A percentile compares a stretch with the other conserved stretches of the same genome.
Conservation (phyloP, 2,888 invertebrate genomes). For the Sisyra terminalis region DNA sequence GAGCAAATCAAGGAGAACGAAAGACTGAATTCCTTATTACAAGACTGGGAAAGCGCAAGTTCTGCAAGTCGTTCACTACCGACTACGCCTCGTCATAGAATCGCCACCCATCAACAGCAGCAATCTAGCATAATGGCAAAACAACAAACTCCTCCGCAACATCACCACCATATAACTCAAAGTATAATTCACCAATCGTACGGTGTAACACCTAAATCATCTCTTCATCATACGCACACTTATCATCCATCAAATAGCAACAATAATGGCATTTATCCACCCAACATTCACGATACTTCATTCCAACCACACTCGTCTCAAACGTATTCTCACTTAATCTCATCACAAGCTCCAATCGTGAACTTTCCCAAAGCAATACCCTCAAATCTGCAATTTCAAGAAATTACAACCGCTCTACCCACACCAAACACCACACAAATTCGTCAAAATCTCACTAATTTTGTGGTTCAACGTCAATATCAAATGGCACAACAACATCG, state of each 20-base stretch:
- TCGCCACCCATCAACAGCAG: slow-evolving; percentile 8
- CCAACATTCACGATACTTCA: slow-evolving; percentile 10
- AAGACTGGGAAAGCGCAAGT: slow-evolving; percentile 63
- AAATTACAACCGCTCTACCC: not conserved
- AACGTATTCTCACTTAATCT: slow-evolving; percentile 7
- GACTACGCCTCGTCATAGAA: slow-evolving; percentile 31
- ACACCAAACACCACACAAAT: slow-evolving; percentile 1
- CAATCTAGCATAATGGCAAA: not conserved
- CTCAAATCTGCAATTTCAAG: slow-evolving; percentile 22
- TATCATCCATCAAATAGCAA: not conserved
- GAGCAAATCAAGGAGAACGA: slow-evolving; percentile 53
- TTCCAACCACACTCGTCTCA: slow-evolving; percentile 10
- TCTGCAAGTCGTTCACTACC: slow-evolving; percentile 35
- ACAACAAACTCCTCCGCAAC: slow-evolving; percentile 8
- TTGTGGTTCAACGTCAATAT: slow-evolving; percentile 1
- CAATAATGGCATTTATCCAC: slow-evolving; percentile 13
- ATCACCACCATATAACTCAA: slow-evolving; percentile 15
- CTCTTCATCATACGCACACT: not conserved
- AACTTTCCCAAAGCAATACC: slow-evolving; percentile 16
- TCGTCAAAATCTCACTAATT: slow-evolving; percentile 4
- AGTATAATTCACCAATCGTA: slow-evolving; percentile 25
- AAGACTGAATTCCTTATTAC: slow-evolving; percentile 46
- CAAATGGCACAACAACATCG: slow-evolving; percentile 1
- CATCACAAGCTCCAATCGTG: not conserved
- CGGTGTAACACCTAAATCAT: slow-evolving; percentile 17